Base-by-base conservation (phyloP, 1,140 invertebrate genomes). In the Panulirus ornatus region DNA sequence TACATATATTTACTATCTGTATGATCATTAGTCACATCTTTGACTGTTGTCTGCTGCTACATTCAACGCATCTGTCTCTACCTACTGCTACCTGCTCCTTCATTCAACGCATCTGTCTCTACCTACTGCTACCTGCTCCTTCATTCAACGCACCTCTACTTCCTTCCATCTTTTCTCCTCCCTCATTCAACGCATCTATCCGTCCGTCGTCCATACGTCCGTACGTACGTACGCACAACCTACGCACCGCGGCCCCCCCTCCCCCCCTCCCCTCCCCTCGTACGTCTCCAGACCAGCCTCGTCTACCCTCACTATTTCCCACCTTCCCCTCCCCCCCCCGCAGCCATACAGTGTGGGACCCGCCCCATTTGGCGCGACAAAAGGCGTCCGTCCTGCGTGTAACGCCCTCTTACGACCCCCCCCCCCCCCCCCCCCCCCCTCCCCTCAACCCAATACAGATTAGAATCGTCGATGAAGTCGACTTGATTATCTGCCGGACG, bases 321-420 rank as follows among this genome's bases (percentile, higher is more conserved):
- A 19, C 51, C 76, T 22, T 34, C 44, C 9, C 36, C 54, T 30
- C 75, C 16, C 75, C 71, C 38, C 70, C 81, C 63, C 40, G 3
- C 3, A 2, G 51, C 30, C 51, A 87, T 78, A 87, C 75, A 87
- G 73, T 87, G 84, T 87, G 84, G 87, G 78, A 89, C 54, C 87
- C 51, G 42, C 75, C 87, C 79, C 87, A 89, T 89, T 88, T 89
- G 66, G 78, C 70, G 42, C 38, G 47, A 89, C 87, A 89, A 89
- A 84, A 84, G 88, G 66, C 70, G 79, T 44, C 75, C 76, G 88
- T 83, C 79, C 70, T n/a, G n/a, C n/a, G n/a, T n/a, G n/a, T n/a
- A n/a, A n/a, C n/a, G n/a, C n/a, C n/a, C n/a, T n/a, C n/a, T n/a
- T n/a, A n/a, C n/a, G n/a, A n/a, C n/a, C n/a, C n/a, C n/a, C n/a